Percentiles rank a stretch among this genome's conserved stretches.
phyloP scores from a whole-genome alignment of 2,888 invertebrate genomes.

The Lapara coniferarum region DNA sequence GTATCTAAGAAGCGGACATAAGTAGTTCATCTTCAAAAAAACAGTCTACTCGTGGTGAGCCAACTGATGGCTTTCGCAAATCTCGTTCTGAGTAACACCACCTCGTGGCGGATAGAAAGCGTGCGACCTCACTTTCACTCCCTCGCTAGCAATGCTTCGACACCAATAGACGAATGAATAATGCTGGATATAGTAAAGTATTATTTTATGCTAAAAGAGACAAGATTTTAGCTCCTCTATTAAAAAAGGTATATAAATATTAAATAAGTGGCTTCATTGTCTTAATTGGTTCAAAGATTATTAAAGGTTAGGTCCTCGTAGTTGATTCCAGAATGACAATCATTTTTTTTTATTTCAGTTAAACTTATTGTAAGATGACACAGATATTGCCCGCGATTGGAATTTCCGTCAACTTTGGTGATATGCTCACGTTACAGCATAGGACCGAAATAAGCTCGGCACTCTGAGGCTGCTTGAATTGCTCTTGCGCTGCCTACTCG shows the following conservation, averaged over 20 bases:
- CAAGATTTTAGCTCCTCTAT: too few species aligned
- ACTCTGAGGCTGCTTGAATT: not conserved
- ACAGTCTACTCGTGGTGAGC: conserved; percentile 35
- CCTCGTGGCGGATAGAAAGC: conserved; percentile 75
- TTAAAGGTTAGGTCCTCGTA: not conserved
- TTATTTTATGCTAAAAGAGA: too few species aligned
- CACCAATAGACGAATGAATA: conserved; percentile 36
- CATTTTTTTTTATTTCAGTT: not conserved
- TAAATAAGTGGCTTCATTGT: too few species aligned
- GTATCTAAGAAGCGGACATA: too few species aligned
- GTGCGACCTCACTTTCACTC: conserved; percentile 81
- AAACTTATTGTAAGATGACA: not conserved
- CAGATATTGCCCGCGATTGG: too few species aligned
- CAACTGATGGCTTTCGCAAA: conserved; percentile 70
- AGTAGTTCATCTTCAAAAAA: not conserved
- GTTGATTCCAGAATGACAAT: not conserved
- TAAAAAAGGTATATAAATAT: too few species aligned
- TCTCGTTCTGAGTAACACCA: conserved; percentile 37
- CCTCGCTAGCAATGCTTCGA: conserved; percentile 51
- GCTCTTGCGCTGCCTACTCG: too few species aligned
- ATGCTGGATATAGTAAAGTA: conserved; percentile 16
- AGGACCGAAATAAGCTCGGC: not conserved
- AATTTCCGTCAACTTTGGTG: too few species aligned
- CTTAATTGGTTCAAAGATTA: not conserved
- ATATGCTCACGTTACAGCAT: too few species aligned